These are phyloP conservation scores for Drosophila planitibia DNA, from an alignment of 2,888 invertebrate genomes.

Conservation along the genomic window DNA sequence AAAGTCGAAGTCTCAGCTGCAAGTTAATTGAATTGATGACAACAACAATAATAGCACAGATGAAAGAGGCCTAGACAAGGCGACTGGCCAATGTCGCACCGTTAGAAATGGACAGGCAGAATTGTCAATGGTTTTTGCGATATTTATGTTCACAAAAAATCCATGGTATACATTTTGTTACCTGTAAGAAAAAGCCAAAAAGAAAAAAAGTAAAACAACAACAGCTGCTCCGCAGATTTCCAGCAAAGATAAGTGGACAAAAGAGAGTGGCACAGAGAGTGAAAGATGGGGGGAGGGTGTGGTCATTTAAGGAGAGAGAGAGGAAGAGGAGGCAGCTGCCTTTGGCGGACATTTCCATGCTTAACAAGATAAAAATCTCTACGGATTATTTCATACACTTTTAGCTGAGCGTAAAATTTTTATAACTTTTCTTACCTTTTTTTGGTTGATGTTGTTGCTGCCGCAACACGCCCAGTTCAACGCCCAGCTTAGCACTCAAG, in stretches of 20 bases:
- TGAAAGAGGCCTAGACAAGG: conserved; percentile 61
- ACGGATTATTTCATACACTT: conserved; percentile 78
- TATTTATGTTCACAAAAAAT: conserved; percentile 44
- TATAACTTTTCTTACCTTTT: conserved; percentile 70
- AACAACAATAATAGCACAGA: conserved; percentile 47
- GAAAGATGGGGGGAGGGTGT: conserved; percentile 7
- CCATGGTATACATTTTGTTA: conserved; percentile 28
- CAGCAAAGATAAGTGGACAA: conserved; percentile 45
- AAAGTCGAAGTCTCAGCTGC: conserved; percentile 33
- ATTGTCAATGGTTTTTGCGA: conserved; percentile 67
- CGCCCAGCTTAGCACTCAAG: conserved; percentile 67
- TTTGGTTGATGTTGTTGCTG: conserved; percentile 11
- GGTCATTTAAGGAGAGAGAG: background rate
- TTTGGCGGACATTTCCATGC: conserved; percentile 70
- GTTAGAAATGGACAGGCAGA: conserved; percentile 21
- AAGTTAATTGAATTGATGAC: conserved; percentile 75
- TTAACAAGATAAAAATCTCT: conserved; percentile 80
- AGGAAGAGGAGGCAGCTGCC: conserved; percentile 30
- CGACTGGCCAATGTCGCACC: background rate
- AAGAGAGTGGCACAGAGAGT: conserved; percentile 29
- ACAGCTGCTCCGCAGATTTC: conserved; percentile 63
- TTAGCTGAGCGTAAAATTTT: conserved; percentile 65
- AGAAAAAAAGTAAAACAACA: conserved; percentile 7
- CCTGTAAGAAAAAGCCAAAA: conserved; percentile 34
- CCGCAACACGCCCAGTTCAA: conserved; percentile 59